A percentile compares a stretch with the other conserved stretches of the same genome.
These are phyloP conservation scores for Halotydeus destructor DNA, from an alignment of 1,140 invertebrate species.

Conservation along the genomic window DNA sequence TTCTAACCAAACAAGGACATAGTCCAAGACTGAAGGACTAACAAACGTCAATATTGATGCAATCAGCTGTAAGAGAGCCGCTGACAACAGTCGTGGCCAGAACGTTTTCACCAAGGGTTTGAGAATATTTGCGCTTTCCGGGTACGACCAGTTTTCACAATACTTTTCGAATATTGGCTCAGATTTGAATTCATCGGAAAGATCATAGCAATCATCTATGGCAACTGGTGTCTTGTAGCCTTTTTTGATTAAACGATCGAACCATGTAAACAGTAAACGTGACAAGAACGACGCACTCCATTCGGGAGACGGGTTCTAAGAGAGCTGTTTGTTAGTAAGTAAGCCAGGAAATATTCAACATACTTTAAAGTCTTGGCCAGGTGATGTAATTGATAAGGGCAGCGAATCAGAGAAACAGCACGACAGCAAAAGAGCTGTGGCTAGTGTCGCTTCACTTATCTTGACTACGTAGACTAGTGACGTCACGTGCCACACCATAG, in stretches of 20 bases:
- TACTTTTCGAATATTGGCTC: too few species aligned
- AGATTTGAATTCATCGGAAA: conserved; percentile 34
- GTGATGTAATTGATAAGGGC: too few species aligned
- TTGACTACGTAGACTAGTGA: too few species aligned
- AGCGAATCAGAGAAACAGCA: too few species aligned
- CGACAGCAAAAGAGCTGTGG: too few species aligned
- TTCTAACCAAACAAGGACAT: conserved; percentile 6
- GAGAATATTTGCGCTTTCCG: conserved; percentile 19
- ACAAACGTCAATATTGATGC: conserved; percentile 68
- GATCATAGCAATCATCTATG: conserved; percentile 63
- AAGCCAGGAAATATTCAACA: too few species aligned
- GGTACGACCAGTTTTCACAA: too few species aligned
- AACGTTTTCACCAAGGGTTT: conserved; percentile 39
- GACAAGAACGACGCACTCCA: conserved; percentile 61
- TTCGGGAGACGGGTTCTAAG: conserved; percentile 40
- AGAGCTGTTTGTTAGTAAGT: too few species aligned
- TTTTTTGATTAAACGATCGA: conserved; percentile 53
- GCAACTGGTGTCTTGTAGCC: conserved; percentile 64
- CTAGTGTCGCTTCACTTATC: too few species aligned
- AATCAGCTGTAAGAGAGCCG: conserved; percentile 47
- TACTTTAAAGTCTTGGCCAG: too few species aligned
- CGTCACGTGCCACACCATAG: too few species aligned
- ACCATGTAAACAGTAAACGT: conserved; percentile 77
- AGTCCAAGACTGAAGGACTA: conserved; percentile 39
- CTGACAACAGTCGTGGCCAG: conserved; percentile 48